Conservation (phyloP, 1,140 invertebrate genomes). For the Lepidurus couesii region DNA sequence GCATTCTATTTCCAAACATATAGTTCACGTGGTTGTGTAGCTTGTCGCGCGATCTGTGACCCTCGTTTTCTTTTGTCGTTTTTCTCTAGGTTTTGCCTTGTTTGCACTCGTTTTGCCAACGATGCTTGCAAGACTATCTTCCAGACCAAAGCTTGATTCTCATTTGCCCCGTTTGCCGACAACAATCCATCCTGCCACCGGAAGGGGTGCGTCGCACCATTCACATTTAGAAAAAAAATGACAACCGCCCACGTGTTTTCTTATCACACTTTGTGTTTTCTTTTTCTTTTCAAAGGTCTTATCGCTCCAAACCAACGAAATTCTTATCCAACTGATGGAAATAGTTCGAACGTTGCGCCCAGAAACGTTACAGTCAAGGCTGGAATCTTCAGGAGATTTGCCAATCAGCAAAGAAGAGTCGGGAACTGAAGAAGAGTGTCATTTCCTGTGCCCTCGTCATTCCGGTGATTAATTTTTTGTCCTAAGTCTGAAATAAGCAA, state of each 20-base stretch:
- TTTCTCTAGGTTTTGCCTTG: slow-evolving; percentile 46
- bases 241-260: not conserved
- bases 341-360: slow-evolving; percentile 41
- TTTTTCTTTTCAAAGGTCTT: slow-evolving; percentile 40
- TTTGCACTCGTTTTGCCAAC: slow-evolving; percentile 48
- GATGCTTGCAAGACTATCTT: slow-evolving; percentile 45
- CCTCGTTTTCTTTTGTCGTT: not conserved
- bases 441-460: slow-evolving; percentile 41
- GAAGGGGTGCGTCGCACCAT: slow-evolving; percentile 45
- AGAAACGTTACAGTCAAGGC: slow-evolving; percentile 32
- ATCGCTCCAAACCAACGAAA: slow-evolving; percentile 50
- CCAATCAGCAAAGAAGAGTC: not conserved
- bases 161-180: slow-evolving; percentile 52
- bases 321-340: slow-evolving; percentile 49
- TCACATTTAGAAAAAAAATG: slow-evolving; percentile 5
- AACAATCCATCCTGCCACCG: slow-evolving; percentile 52
- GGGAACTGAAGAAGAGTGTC: slow-evolving; percentile 24
- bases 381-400: slow-evolving; percentile 8
- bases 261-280: slow-evolving; percentile 23
- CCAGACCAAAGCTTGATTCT: slow-evolving; percentile 49
- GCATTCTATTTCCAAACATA: not conserved
- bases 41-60: too few relatives aligned
- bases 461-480: slow-evolving; percentile 37
- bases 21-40: not conserved
- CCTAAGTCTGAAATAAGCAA: not conserved